Percentiles rank a stretch among this genome's conserved stretches.
These are phyloP conservation scores for Setophaga kirtlandii DNA, from an alignment of 2,113 vertebrate species.

Conservation along the genomic window DNA sequence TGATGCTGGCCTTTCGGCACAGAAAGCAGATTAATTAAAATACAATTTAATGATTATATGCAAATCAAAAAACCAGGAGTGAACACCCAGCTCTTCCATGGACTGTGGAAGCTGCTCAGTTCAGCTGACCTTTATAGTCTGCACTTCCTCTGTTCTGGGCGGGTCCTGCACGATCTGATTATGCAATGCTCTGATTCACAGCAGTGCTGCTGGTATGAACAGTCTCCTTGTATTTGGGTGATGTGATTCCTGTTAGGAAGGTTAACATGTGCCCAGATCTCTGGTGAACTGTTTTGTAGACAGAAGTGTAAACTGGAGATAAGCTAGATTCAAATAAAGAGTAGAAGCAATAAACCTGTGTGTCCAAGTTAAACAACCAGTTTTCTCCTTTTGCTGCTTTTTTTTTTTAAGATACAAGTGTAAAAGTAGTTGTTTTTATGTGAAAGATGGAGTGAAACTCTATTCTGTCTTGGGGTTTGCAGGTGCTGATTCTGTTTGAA, in stretches of 20 bases:
- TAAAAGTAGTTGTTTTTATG: not conserved
- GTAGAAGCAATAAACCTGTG: not conserved
- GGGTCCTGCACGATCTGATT: not conserved
- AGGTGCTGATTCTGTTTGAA: not conserved
- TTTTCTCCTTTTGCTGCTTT: not conserved
- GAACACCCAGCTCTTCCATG: not conserved
- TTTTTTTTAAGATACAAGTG: not conserved
- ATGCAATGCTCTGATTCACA: not conserved
- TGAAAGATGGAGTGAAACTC: not conserved
- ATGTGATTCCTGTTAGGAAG: not conserved
- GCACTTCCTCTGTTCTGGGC: not conserved
- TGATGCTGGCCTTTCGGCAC: not conserved
- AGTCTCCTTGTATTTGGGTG: not conserved
- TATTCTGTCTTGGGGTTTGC: not conserved
- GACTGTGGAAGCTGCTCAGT: not conserved
- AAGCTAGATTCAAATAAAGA: not conserved
- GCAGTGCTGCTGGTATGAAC: not conserved
- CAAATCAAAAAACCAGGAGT: not conserved
- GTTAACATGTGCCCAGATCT: not conserved
- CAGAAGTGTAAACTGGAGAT: not conserved
- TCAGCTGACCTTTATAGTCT: not conserved
- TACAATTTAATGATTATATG: not conserved
- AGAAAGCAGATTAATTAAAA: not conserved
- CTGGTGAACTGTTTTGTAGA: not conserved
- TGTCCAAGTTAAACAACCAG: not conserved